These are phyloP conservation scores for Alloplasta piceator DNA, from an alignment of 2,888 invertebrate species.

Conservation along the genomic window DNA sequence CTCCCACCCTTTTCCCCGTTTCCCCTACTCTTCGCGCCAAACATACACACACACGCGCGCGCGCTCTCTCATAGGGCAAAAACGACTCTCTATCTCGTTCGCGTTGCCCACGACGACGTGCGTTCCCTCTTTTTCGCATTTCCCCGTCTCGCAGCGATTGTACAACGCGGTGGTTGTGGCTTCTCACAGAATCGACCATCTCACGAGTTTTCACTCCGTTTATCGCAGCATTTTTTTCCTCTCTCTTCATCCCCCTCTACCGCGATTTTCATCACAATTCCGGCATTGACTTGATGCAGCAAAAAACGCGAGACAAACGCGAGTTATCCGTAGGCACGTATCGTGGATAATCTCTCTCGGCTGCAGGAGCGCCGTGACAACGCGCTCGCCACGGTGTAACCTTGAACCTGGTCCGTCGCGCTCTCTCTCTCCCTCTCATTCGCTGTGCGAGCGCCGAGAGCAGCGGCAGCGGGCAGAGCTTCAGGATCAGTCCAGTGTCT, in stretches of 20 bases:
- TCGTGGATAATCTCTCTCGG: neutral
- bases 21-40: conserved; percentile 19
- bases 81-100: conserved; percentile 14
- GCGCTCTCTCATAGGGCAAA: conserved; percentile 24
- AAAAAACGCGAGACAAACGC: too few species aligned
- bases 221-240: neutral
- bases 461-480: conserved; percentile 10
- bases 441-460: conserved; percentile 31
- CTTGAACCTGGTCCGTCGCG: conserved; percentile 63
- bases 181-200: neutral
- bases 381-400: conserved; percentile 63
- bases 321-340: too few species aligned
- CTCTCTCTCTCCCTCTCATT: neutral
- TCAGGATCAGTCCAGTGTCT: conserved; percentile 50
- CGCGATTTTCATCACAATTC: neutral
- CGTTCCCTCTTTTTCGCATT: conserved; percentile 30
- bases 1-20: conserved; percentile 24
- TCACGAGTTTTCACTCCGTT: neutral
- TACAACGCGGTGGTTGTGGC: conserved; percentile 46
- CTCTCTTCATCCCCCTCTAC: neutral
- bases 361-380: conserved; percentile 16
- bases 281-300: neutral
- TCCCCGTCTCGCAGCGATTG: conserved; percentile 49
- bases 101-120: conserved; percentile 44
- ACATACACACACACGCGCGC: conserved; percentile 40